phyloP scores from a whole-genome alignment of 2,797 vertebrate species.

The Propithecus perrieri region DNA sequence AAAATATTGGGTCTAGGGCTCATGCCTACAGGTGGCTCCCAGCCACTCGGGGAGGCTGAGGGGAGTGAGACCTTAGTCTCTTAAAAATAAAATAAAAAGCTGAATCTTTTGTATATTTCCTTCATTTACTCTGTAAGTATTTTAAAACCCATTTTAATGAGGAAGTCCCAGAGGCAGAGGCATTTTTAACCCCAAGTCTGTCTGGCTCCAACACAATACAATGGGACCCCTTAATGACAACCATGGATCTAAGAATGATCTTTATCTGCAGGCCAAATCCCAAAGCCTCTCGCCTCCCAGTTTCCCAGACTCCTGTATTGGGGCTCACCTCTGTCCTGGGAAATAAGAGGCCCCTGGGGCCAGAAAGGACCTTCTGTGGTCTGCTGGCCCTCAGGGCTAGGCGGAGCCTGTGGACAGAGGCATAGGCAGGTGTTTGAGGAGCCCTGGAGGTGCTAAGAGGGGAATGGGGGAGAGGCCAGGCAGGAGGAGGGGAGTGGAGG shows the following conservation, averaged over 20 bases:
- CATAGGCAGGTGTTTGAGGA: neutral
- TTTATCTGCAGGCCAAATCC: neutral
- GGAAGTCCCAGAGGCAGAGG: neutral
- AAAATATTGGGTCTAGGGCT: neutral
- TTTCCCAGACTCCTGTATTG: neutral
- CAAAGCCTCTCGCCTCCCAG: neutral
- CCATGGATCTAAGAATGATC: neutral
- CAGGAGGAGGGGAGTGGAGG: neutral
- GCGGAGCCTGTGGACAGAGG: neutral
- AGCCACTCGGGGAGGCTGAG: neutral
- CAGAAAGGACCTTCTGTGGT: neutral
- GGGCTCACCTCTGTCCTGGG: constrained; percentile 59
- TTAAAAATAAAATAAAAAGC: neutral
- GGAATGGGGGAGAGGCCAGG: neutral
- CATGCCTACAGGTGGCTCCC: neutral
- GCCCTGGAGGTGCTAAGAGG: neutral
- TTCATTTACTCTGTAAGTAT: neutral
- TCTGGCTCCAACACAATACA: neutral
- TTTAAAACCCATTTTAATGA: neutral
- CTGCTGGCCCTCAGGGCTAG: neutral
- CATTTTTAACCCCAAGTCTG: neutral
- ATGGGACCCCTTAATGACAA: neutral
- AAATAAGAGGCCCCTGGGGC: neutral
- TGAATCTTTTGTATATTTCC: neutral
- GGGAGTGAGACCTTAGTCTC: neutral